Percentiles rank a stretch among this genome's conserved stretches.
Conservation (phyloP, 2,888 invertebrate species). For the Dryocosmus kuriphilus region DNA sequence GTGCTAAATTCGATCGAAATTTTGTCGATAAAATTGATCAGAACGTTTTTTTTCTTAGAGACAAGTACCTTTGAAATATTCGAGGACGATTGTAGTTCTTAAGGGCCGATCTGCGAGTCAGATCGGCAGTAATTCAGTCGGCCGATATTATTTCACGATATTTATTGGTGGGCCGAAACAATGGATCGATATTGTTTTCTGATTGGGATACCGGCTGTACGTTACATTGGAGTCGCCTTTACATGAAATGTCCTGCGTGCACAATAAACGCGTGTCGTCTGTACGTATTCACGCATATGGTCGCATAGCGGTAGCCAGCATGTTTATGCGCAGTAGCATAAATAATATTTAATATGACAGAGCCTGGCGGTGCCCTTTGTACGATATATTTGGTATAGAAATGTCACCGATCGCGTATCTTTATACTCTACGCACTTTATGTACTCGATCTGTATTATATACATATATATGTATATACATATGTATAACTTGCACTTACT, state of each 20-base stretch:
- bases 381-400: conserved; percentile 77
- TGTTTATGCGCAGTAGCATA: conserved; percentile 70
- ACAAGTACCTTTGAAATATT: conserved; percentile 5
- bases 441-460: conserved; percentile 52
- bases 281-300: conserved; percentile 43
- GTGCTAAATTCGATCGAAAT: not conserved
- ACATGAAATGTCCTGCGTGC: conserved; percentile 51
- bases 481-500: not conserved
- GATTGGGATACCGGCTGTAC: conserved; percentile 68
- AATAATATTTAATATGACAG: conserved; percentile 78
- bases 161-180: conserved; percentile 74
- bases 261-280: conserved; percentile 36
- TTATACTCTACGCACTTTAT: conserved; percentile 56
- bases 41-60: not conserved
- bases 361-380: conserved; percentile 72
- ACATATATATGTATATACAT: conserved; percentile 28
- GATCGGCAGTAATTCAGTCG: conserved; percentile 57
- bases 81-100: not conserved
- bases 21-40: too few relatives aligned
- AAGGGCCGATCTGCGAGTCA: conserved; percentile 50
- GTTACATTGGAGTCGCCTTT: conserved; percentile 53
- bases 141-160: conserved; percentile 70
- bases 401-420: conserved; percentile 76
- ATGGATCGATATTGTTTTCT: conserved; percentile 78
- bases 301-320: conserved; percentile 53